Evolutionary conservation across 2,797 vertebrate genomes (phyloP), one percentile per base, ranked within the genome.

Genomic region (Phalloptychus januarius): DNA sequence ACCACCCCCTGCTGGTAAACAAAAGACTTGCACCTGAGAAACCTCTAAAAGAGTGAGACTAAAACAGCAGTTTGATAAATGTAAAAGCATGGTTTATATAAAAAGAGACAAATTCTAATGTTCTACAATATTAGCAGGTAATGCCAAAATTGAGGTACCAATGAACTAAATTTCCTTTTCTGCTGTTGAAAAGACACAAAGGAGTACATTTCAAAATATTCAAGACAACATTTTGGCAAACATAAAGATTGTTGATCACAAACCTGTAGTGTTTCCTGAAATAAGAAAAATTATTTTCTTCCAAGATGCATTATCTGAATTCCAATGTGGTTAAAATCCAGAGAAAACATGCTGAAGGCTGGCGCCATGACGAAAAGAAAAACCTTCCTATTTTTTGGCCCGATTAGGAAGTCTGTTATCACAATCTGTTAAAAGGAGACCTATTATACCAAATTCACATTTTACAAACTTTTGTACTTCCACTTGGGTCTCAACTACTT

Each of bases 61-160:
- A 81, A 5, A 76, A 31, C 13, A 70, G 25, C 1, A 52, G 11
- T 69, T 61, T 48, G 76, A 38, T 75, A 38, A 67, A 81, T 88
- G 79, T 83, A 83, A 89, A 90, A 85, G 16, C 20, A 38, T 78
- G 45, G 25, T 91, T 90, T 89, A 82, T 90, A 77, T 78, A 87
- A 84, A 87, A 93, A 88, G 3, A 58, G 33, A 88, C 83, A 91
- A 81, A 93, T 86, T 90, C 85, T 81, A 50, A 78, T 40, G 70
- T 86, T 85, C 80, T 72, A 88, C 83, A 91, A 81, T 74, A 88
- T 92, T 75, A 85, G 74, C 73, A 87, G 79, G 81, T 84, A 88
- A 88, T 87, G 86, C 78, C 87, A 85, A 92, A 84, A 90, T 67
- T 93, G 88, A 94, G 92, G 91, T 94, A 93, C 91, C 40, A 78